Percentiles rank a stretch among this genome's conserved stretches.
Conservation (phyloP, 2,888 invertebrate species). For the Pollenia angustigena region DNA sequence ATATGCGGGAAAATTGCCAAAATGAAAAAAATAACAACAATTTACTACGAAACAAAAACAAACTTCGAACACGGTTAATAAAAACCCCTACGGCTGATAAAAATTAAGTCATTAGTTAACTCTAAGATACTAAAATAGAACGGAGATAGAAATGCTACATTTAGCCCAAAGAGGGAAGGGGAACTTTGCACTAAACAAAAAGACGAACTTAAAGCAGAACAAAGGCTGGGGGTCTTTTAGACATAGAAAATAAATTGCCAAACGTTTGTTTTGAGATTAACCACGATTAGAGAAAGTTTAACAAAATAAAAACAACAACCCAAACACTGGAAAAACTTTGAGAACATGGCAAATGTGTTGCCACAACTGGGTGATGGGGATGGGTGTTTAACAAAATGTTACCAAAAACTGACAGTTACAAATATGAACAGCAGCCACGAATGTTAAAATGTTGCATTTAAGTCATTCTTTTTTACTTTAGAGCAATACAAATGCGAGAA, state of each 20-base stretch:
- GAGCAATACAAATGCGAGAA: constrained; percentile 83
- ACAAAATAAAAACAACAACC: constrained; percentile 70
- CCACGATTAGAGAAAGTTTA: constrained; percentile 81
- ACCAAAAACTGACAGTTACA: constrained; percentile 70
- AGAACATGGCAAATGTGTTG: constrained; percentile 41
- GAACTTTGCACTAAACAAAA: constrained; percentile 54
- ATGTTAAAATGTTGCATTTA: constrained; percentile 46
- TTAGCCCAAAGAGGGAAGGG: constrained; percentile 31
- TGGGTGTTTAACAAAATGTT: constrained; percentile 63
- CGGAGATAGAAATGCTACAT: constrained; percentile 26
- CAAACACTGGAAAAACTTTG: constrained; percentile 68
- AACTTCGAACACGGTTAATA: constrained; percentile 81
- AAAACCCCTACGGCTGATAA: constrained; percentile 83
- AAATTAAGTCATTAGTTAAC: constrained; percentile 84
- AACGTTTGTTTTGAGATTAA: constrained; percentile 84
- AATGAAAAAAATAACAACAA: constrained; percentile 34
- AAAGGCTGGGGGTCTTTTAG: constrained; percentile 38
- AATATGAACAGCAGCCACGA: constrained; percentile 64
- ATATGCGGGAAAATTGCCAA: constrained; percentile 69
- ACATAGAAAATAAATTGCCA: constrained; percentile 83
- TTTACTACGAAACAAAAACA: constrained; percentile 67
- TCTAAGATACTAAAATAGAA: constrained; percentile 72
- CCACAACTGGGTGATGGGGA: background rate
- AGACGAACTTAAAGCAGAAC: constrained; percentile 24
- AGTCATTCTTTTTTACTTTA: constrained; percentile 11